Evolutionary conservation across 2,113 vertebrate genomes (phyloP).

Genomic region (Azemiops feae): DNA sequence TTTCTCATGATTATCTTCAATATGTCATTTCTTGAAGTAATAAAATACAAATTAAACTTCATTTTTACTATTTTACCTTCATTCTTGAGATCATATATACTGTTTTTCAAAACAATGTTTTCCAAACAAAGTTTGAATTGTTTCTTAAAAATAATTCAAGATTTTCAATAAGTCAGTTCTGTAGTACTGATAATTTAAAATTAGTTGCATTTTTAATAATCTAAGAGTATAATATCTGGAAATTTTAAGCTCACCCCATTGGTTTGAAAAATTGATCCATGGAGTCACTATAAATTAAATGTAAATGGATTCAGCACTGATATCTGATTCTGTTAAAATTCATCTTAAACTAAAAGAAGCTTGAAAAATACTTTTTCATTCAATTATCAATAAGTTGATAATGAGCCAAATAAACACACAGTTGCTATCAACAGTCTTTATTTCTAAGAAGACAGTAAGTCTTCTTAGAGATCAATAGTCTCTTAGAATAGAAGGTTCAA

Average conservation of each 20-base stretch:
- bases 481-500: background rate
- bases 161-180: background rate
- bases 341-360: background rate
- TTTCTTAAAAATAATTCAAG: background rate
- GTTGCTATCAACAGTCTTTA: background rate
- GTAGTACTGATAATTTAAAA: background rate
- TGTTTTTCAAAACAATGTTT: background rate
- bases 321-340: background rate
- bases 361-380: background rate
- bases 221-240: background rate
- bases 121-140: background rate
- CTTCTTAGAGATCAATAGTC: background rate
- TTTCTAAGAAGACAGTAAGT: background rate
- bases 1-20: slow-evolving; percentile 1
- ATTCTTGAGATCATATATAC: background rate
- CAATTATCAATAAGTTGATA: background rate
- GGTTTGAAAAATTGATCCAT: background rate
- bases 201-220: background rate
- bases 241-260: background rate
- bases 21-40: background rate
- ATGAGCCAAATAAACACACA: background rate
- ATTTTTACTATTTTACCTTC: background rate
- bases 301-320: background rate
- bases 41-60: background rate
- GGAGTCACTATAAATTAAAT: background rate